Evolutionary conservation across 64 coral and sea anemone species (phyloP), one percentile per base, ranked within the genome.

Genomic region (Stichodactyla helianthus): DNA sequence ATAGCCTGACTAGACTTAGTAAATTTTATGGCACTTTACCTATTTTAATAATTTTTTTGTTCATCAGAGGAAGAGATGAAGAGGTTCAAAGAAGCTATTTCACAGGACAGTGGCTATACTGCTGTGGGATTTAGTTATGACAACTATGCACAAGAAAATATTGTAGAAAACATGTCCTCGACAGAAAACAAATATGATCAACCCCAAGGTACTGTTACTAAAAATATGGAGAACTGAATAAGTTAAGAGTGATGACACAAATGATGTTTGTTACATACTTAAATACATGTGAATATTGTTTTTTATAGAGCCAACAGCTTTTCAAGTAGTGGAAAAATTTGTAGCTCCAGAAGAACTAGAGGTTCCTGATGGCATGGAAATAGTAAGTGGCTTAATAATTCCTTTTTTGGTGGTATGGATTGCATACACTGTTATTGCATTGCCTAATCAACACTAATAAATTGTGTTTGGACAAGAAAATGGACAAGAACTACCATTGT

Each of bases 1-100:
- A 44, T 44, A 44, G 35, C 35, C 35, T 44, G 35, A 44, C 35
- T 44, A 44, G 2, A 44, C 35, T 44, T 44, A 13, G 14, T n/a
- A 59, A 59, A 12, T 12, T 12, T 59, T 59, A 5, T 59, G 56
- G 5, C 10, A 59, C 15, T 77, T 50, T 87, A n/a, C n/a, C n/a
- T n/a, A 53, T 67, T 44, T 88, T 84, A 50, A 54, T 15, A 68
- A 51, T 76, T 28, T 74, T 6, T 74, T 74, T 74, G 6, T 26
- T 31, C 26, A 8, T 4, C 64, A 94, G 93, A 94, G 63, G 93
- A 94, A 82, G 93, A 94, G 84, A 94, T 94, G 93, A 94, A 94
- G 51, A 82, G 93, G n/a, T 94, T 94, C 59, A 86, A 94, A 79
- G 88, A 89, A 84, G 93, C 88, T 6, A 79, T 94, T 77, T 64